Conservation (phyloP, 2,888 invertebrate species). For the Cistogaster globosa region DNA sequence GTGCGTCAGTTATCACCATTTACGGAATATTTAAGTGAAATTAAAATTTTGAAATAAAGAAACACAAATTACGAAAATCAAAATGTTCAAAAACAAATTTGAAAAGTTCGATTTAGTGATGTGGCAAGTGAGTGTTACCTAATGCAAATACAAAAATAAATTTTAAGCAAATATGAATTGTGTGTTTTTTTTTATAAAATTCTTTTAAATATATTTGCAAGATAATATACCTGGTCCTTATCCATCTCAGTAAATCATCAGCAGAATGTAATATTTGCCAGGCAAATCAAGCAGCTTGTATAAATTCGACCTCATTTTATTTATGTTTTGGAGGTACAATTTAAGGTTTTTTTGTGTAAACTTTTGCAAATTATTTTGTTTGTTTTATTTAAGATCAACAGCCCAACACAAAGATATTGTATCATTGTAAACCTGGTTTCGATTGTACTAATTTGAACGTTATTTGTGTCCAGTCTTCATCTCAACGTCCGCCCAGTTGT, state of each 20-base stretch:
- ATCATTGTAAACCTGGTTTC: constrained; percentile 78
- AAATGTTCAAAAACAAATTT: constrained; percentile 13
- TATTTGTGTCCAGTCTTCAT: constrained; percentile 78
- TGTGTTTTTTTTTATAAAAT: background rate
- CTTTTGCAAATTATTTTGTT: background rate
- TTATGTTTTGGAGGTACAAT: constrained; percentile 78
- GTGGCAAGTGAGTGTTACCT: constrained; percentile 45
- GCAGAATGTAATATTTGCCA: constrained; percentile 79
- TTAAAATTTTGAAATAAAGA: background rate
- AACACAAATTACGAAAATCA: background rate
- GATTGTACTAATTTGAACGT: constrained; percentile 77
- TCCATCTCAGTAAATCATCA: background rate
- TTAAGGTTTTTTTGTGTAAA: background rate
- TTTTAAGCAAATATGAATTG: too few species aligned
- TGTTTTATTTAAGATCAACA: constrained; percentile 69
- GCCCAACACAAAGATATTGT: constrained; percentile 76
- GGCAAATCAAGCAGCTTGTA: constrained; percentile 78
- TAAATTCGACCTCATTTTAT: constrained; percentile 80
- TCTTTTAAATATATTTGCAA: background rate
- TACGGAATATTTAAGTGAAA: background rate
- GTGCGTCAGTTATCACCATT: background rate
- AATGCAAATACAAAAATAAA: background rate
- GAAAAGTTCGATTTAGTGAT: constrained; percentile 12
- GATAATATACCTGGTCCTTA: background rate
- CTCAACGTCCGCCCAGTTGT: constrained; percentile 77